Evolutionary conservation across 2,113 vertebrate species (phyloP).

Genomic region (Caracal caracal): DNA sequence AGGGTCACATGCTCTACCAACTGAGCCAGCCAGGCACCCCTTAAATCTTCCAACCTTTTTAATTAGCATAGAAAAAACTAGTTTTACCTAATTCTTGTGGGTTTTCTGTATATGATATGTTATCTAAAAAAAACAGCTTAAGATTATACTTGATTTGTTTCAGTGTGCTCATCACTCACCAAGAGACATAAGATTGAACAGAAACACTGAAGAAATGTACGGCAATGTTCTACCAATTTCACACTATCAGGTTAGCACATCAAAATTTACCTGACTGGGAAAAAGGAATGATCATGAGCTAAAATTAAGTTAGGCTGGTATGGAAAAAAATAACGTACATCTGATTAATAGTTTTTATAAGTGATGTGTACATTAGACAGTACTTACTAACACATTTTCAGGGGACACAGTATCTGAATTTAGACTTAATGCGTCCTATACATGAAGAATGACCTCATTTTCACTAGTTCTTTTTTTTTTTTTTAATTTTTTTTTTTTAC

Average conservation of each 20-base stretch:
- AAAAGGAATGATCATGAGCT: background rate
- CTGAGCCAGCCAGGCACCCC: background rate
- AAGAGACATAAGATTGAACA: background rate
- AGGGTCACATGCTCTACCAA: background rate
- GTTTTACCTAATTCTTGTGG: background rate
- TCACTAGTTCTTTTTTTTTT: background rate
- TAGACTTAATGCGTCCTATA: background rate
- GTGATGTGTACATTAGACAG: background rate
- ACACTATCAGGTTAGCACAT: background rate
- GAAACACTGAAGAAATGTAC: background rate
- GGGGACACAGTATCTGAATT: background rate
- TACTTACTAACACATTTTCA: background rate
- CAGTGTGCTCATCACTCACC: background rate
- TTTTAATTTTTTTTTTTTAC: too few species aligned
- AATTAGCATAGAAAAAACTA: background rate
- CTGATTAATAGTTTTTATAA: background rate
- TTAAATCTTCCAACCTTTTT: background rate
- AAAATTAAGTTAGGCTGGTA: background rate
- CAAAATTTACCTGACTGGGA: background rate
- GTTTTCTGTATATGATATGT: background rate
- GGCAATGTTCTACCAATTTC: background rate
- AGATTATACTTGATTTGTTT: background rate
- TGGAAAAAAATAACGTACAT: background rate
- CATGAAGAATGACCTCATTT: background rate
- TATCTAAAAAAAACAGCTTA: background rate